phyloP scores from a whole-genome alignment of 2,113 vertebrate genomes.

The Centropristis striata region DNA sequence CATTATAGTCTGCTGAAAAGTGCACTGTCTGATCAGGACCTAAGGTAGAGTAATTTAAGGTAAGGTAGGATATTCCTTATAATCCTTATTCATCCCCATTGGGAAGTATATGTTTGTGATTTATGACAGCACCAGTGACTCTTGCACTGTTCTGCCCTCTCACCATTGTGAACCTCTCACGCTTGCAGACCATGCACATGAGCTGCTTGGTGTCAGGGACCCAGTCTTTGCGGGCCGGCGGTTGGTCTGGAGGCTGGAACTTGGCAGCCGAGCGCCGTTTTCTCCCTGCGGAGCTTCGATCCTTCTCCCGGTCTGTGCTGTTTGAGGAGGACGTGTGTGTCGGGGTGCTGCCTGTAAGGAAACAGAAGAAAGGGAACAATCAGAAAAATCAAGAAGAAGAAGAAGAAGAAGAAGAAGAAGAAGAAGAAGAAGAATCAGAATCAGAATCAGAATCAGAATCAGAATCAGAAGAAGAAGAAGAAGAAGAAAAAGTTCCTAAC shows the following conservation, averaged over 20 bases:
- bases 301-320: slow-evolving; percentile 81
- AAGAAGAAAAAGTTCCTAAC: not conserved
- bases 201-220: slow-evolving; percentile 91
- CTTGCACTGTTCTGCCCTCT: slow-evolving; percentile 54
- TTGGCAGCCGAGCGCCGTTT: slow-evolving; percentile 80
- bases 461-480: too few relatives aligned
- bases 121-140: not conserved
- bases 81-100: too few relatives aligned
- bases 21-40: too few relatives aligned
- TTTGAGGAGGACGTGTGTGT: slow-evolving; percentile 74
- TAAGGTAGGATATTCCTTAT: too few relatives aligned
- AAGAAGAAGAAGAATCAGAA: too few relatives aligned
- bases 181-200: slow-evolving; percentile 93
- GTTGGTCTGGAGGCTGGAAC: slow-evolving; percentile 93
- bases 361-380: not conserved
- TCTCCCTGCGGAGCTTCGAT: slow-evolving; percentile 70
- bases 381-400: not conserved
- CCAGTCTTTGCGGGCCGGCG: slow-evolving; percentile 92
- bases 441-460: too few relatives aligned
- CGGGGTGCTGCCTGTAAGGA: slow-evolving; percentile 77
- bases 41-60: too few relatives aligned
- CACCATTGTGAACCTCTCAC: slow-evolving; percentile 97
- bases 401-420: too few relatives aligned
- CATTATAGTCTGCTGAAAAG: too few relatives aligned
- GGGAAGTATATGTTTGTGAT: not conserved